Percentiles rank a stretch among this genome's conserved stretches.
phyloP scores from a whole-genome alignment of 2,888 invertebrate species.

The Cantharis nigra region DNA sequence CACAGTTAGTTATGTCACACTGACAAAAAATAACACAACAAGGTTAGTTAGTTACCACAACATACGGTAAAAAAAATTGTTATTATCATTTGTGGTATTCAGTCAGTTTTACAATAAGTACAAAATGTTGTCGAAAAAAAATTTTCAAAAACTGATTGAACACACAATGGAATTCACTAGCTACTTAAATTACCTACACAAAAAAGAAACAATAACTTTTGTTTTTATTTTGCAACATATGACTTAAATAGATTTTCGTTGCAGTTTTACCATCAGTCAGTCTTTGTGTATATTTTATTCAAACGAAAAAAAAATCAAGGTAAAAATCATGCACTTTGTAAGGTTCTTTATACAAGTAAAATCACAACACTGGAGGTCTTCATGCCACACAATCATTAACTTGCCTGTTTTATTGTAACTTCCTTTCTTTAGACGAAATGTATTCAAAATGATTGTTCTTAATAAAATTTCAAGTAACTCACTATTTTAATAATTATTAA shows the following conservation, averaged over 20 bases:
- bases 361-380: conserved; percentile 42
- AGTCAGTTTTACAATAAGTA: conserved; percentile 24
- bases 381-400: conserved; percentile 38
- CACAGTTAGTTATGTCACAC: conserved; percentile 13
- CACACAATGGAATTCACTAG: conserved; percentile 15
- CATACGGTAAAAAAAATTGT: conserved; percentile 17
- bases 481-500: not conserved
- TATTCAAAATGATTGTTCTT: not conserved
- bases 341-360: conserved; percentile 28
- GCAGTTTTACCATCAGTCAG: conserved; percentile 35
- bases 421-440: conserved; percentile 7
- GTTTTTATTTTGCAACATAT: conserved; percentile 18
- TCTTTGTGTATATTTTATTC: conserved; percentile 32
- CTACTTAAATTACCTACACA: conserved; percentile 27
- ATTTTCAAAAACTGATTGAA: conserved; percentile 21
- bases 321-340: conserved; percentile 39
- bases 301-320: not conserved
- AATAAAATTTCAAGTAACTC: not conserved
- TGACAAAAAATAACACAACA: conserved; percentile 7
- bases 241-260: conserved; percentile 20
- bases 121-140: conserved; percentile 5
- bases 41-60: conserved; percentile 19
- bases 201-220: conserved; percentile 18
- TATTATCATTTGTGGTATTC: conserved; percentile 10
- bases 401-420: conserved; percentile 28